Base-by-base conservation (phyloP, 2,888 invertebrate species). In the Eurytoma californica region DNA sequence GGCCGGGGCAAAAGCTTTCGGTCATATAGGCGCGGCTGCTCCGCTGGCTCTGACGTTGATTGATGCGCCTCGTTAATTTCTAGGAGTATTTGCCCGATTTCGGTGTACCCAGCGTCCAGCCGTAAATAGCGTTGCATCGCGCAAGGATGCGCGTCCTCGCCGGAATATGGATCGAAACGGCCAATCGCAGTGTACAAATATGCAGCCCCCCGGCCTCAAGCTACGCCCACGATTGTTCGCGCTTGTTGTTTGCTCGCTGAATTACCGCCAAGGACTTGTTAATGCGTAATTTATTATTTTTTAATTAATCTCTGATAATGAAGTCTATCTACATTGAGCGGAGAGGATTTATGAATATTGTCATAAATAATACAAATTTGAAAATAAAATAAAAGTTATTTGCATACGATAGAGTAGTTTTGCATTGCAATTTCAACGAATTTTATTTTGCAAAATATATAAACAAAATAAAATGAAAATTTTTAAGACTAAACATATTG, bases 21-120 rank as follows among this genome's bases (percentile, higher is more conserved):
- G 28, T n/a, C 20, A 20, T 60, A 18, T 47, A 18, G 12, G 68
- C 55, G 28, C 68, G n/a, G 24, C 24, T 12, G 60, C 20, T n/a
- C 39, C 49, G 81, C 83, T 86, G 86, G 69, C 79, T 77, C 78
- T 85, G 86, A 86, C 86, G 80, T 86, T 86, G 86, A 86, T 86
- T 84, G 85, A 86, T 86, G 83, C 80, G 30, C 24, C 83, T 82
- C 82, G 81, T 82, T 82, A 83, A 77, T 82, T 82, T 82, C 77
- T 76, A 58, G 77, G 79, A 79, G 58, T 74, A 69, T 79, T 70
- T 57, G 66, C 39, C 18, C 63, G 79, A 58, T 74, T 74, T 77
- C 79, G 68, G 57, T 53, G 67, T 68, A 69, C 76, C 77, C 4
- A 24, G 39, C 3, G 18, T 30, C 18, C 24, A 13, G 18, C n/a